These are phyloP conservation scores for Epizoanthus stellaris DNA, from an alignment of 92 coral and sea anemone species.

Conservation along the genomic window DNA sequence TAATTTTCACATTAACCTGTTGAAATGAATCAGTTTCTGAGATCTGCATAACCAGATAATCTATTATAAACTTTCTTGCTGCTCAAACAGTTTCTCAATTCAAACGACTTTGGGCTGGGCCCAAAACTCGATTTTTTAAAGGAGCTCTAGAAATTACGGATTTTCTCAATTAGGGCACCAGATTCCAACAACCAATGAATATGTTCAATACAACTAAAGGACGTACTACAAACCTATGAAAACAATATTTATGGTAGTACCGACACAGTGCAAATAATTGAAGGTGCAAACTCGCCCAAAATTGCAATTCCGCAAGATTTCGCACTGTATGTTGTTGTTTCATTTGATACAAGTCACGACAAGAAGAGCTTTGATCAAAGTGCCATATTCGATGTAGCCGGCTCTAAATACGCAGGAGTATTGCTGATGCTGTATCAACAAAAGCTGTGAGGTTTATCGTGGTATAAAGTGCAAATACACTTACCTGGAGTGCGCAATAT, in stretches of 20 bases:
- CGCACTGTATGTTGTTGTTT: no score
- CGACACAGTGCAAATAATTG: slow-evolving; percentile 46
- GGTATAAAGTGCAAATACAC: no score
- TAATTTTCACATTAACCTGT: slow-evolving; percentile 28
- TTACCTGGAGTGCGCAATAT: no score
- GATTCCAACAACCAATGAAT: slow-evolving; percentile 28
- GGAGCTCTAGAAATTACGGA: slow-evolving; percentile 15
- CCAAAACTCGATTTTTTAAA: neutral
- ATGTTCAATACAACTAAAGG: slow-evolving; percentile 36
- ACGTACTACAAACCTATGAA: slow-evolving; percentile 46
- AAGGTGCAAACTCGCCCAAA: slow-evolving; percentile 37
- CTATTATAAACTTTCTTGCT: neutral
- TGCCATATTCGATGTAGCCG: no score
- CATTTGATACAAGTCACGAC: no score
- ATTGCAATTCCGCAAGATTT: neutral
- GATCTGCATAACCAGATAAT: slow-evolving; percentile 3
- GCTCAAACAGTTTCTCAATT: slow-evolving; percentile 9
- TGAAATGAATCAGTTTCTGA: slow-evolving; percentile 27
- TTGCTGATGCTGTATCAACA: no score
- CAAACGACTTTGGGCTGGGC: neutral
- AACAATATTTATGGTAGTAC: slow-evolving; percentile 44
- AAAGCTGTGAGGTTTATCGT: no score
- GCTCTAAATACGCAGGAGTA: no score
- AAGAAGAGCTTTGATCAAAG: no score
- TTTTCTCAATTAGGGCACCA: slow-evolving; percentile 55